phyloP scores from a whole-genome alignment of 2,888 invertebrate species.

The Acanthosoma haemorrhoidale region DNA sequence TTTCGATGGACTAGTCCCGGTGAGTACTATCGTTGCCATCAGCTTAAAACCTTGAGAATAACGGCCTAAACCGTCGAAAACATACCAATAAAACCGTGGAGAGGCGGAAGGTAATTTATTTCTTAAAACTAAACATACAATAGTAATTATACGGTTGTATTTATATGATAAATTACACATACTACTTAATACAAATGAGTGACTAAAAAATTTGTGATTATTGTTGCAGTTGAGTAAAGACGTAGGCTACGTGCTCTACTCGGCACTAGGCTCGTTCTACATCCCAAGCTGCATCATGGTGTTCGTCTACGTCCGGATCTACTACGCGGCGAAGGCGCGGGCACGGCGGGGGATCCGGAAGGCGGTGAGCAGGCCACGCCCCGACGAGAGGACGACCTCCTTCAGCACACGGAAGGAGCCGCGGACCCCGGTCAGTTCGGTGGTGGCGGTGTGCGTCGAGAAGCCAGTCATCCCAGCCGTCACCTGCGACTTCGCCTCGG shows the following conservation, averaged over 20 bases:
- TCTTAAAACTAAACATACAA: no score
- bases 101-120: no score
- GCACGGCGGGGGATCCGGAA: conserved; percentile 83
- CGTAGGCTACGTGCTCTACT: conserved; percentile 96
- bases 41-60: no score
- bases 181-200: no score
- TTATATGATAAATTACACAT: neutral
- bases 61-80: no score
- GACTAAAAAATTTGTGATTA: no score
- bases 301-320: conserved; percentile 98
- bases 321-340: conserved; percentile 88
- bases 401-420: conserved; percentile 35
- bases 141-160: no score
- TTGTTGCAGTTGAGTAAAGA: conserved; percentile 82
- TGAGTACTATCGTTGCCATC: no score
- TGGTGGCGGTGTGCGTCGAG: conserved; percentile 54
- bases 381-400: conserved; percentile 43
- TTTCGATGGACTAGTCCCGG: no score
- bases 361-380: conserved; percentile 57
- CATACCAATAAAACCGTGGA: no score
- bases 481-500: conserved; percentile 82
- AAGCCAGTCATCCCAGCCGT: conserved; percentile 71
- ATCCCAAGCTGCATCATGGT: conserved; percentile 99
- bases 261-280: conserved; percentile 97
- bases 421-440: conserved; percentile 31